These are phyloP conservation scores for Machimus rusticus DNA, from an alignment of 2,888 invertebrate species.

Conservation along the genomic window DNA sequence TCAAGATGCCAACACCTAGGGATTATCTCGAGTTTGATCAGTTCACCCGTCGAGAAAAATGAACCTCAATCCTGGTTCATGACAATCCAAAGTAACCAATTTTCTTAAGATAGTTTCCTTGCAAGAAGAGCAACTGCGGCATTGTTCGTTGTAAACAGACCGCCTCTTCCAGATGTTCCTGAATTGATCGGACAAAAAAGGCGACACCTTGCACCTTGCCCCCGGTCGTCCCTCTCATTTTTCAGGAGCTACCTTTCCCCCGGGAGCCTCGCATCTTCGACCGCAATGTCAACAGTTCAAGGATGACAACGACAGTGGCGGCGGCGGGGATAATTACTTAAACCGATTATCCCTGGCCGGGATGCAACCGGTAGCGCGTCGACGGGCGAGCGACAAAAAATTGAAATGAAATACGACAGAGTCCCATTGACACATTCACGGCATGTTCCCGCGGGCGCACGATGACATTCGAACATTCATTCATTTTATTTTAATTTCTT, in stretches of 20 bases:
- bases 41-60: not conserved
- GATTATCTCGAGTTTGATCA: not conserved
- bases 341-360: not conserved
- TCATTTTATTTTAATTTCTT: too few species aligned
- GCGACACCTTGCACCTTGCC: not conserved
- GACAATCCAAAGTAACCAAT: not conserved
- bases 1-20: not conserved
- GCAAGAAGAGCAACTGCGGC: not conserved
- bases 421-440: not conserved
- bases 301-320: not conserved
- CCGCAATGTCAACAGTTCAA: not conserved
- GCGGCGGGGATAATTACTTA: not conserved
- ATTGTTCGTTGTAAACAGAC: not conserved
- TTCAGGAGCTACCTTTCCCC: not conserved
- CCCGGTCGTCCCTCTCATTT: not conserved
- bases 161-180: not conserved
- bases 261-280: not conserved
- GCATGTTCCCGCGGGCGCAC: not conserved
- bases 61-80: not conserved
- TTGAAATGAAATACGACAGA: not conserved
- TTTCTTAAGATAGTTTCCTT: not conserved
- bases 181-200: not conserved
- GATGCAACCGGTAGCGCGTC: not conserved
- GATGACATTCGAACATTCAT: not conserved
- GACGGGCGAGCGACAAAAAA: not conserved